These are phyloP conservation scores for Apis laboriosa DNA, from an alignment of 1,140 invertebrate species.

Conservation along the genomic window DNA sequence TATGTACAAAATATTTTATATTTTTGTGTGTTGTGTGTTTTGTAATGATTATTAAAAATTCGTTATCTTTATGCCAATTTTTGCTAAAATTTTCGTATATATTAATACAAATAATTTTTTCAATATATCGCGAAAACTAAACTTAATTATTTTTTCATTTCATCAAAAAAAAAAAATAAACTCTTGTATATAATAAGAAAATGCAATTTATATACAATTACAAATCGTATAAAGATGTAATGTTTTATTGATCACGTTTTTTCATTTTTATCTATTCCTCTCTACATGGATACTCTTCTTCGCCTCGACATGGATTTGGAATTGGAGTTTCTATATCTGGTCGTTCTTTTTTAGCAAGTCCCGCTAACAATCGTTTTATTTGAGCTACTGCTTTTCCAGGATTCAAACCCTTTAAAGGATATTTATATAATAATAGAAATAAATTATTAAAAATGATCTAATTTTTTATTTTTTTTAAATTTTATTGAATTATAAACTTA, in stretches of 20 bases:
- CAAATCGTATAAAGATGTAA: conserved; percentile 27
- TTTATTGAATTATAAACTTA: background rate
- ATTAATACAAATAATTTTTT: background rate
- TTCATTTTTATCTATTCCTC: conserved; percentile 32
- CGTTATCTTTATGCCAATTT: background rate
- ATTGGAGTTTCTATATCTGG: conserved; percentile 87
- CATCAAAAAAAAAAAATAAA: conserved; percentile 2
- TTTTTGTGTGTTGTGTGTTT: background rate
- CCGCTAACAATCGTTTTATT: conserved; percentile 95
- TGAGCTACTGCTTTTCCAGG: conserved; percentile 97
- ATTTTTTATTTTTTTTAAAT: background rate
- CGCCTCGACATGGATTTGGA: conserved; percentile 60
- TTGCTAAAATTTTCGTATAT: background rate
- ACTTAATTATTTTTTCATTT: background rate
- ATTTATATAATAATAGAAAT: background rate
- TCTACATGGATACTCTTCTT: conserved; percentile 41
- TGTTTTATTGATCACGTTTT: conserved; percentile 14
- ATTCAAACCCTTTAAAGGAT: conserved; percentile 90
- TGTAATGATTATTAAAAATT: conserved; percentile 1
- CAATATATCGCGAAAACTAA: background rate
- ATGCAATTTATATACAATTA: conserved; percentile 33
- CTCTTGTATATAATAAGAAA: conserved; percentile 27
- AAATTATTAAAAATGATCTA: background rate
- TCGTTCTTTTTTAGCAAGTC: conserved; percentile 88
- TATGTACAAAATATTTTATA: conserved; percentile 18